A percentile compares a stretch with the other conserved stretches of the same genome.
These are phyloP conservation scores for Fistularia tabacaria DNA, from an alignment of 2,797 vertebrate species.

Conservation along the genomic window DNA sequence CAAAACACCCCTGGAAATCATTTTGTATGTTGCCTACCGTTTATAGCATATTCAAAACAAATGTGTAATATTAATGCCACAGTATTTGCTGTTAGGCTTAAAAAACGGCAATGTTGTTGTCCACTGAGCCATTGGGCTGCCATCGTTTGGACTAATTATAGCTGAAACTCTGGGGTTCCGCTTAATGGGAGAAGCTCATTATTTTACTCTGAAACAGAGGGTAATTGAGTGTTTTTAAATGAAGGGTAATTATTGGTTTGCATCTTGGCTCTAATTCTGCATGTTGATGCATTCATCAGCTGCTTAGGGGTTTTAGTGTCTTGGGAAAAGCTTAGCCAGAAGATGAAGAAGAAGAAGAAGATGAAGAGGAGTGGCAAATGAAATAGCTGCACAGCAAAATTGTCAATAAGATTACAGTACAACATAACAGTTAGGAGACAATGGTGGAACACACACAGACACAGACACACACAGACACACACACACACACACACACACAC, in stretches of 20 bases:
- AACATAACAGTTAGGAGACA: too few relatives aligned
- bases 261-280: slow-evolving; percentile 48
- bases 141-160: slow-evolving; percentile 58
- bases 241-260: slow-evolving; percentile 69
- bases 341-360: slow-evolving; percentile 1
- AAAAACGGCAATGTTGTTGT: slow-evolving; percentile 27
- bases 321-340: slow-evolving; percentile 22
- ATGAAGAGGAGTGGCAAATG: not conserved
- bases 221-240: slow-evolving; percentile 68
- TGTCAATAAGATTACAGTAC: too few relatives aligned
- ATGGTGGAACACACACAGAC: too few relatives aligned
- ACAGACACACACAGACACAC: too few relatives aligned
- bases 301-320: slow-evolving; percentile 37
- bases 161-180: slow-evolving; percentile 39
- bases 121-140: slow-evolving; percentile 37
- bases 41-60: slow-evolving; percentile 11
- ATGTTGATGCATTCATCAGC: slow-evolving; percentile 25
- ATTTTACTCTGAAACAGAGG: slow-evolving; percentile 57
- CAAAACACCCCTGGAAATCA: slow-evolving; percentile 5
- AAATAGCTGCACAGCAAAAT: too few relatives aligned
- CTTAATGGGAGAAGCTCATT: slow-evolving; percentile 52
- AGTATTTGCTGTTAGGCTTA: slow-evolving; percentile 24
- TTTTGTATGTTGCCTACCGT: slow-evolving; percentile 6
- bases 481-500: too few relatives aligned
- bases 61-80: not conserved